Conservation (phyloP, 23 tunicate genomes). For the Ascidia mentula region DNA sequence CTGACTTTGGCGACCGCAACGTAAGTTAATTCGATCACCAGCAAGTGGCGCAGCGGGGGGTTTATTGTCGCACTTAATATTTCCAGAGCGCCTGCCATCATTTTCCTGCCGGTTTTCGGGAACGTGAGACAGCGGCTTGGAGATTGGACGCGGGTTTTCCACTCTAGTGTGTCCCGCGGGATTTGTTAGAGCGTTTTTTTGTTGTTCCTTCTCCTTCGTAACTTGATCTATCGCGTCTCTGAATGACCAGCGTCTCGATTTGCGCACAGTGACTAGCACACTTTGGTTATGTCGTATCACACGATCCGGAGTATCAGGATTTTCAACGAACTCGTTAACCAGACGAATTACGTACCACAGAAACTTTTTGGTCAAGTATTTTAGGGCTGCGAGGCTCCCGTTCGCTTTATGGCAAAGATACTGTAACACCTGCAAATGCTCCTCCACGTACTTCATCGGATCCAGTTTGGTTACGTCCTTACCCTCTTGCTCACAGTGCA, state of each 20-base stretch:
- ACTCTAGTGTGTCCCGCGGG: not conserved
- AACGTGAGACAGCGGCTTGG: not conserved
- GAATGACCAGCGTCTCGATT: not conserved
- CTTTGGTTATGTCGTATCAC: not conserved
- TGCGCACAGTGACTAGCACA: not conserved
- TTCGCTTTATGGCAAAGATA: not conserved
- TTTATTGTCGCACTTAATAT: too few relatives aligned
- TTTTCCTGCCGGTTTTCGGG: not conserved
- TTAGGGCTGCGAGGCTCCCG: not conserved
- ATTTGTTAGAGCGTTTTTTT: not conserved
- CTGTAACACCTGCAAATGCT: not conserved
- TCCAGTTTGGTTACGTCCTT: not conserved
- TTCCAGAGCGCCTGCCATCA: not conserved
- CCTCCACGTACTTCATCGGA: slow-evolving; percentile 9
- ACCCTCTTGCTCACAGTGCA: not conserved
- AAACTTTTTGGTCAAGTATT: not conserved
- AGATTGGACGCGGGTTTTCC: too few relatives aligned
- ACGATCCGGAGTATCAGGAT: not conserved
- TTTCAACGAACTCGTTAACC: not conserved
- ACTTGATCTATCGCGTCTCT: not conserved
- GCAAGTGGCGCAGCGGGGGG: not conserved
- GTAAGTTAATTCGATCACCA: not conserved
- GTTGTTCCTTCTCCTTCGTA: not conserved
- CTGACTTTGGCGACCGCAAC: not conserved
- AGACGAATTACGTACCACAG: not conserved